Base-by-base conservation (phyloP, 2,888 invertebrate species). In the Metacarcinus magister region DNA sequence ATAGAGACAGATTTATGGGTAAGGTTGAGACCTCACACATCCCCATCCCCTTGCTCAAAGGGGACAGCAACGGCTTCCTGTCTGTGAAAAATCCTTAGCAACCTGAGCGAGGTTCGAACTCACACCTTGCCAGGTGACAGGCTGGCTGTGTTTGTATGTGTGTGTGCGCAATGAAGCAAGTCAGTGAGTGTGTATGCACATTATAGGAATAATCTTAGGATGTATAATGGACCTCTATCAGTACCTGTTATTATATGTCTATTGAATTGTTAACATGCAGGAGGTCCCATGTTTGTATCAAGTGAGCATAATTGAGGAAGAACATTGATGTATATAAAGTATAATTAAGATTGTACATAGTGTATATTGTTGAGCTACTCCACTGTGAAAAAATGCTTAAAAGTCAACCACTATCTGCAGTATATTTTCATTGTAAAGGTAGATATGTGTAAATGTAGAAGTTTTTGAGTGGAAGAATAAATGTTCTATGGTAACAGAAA, bases 191-290 rank as follows among this genome's bases (percentile, higher is more conserved):
- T 60, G 67, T n/a, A 43, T 93, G 75, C 67, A 67, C 67, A 67
- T 67, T 19, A 67, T 67, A 67, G 2, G 13, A 93, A 43, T 48
- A 43, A 91, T 46, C 39, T 91, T 32, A 44, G 28, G 28, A 8
- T 82, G 32, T 82, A 82, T 32, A 32, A 82, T 82, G 82, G 82
- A 82, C 82, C 82, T 82, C 82, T 82, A 32, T 32, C 82, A 82
- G 82, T 82, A 82, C 82, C 82, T 82, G 82, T 82, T 82, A 82
- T 32, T 82, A 32, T 82, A 82, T 82, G 82, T 32, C 5, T 82
- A 82, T 82, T 28, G 91, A 91, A 48, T 91, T 93, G 54, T 93
- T 28, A 28, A 93, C 48, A 93, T 93, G 39, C 48, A 28, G 46
- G 48, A 54, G 48, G 32, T 54, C 39, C 19, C 54, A 93, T 93